Evolutionary conservation across 2,888 invertebrate genomes (phyloP).

Genomic region (Drepanosiphum platanoidis): DNA sequence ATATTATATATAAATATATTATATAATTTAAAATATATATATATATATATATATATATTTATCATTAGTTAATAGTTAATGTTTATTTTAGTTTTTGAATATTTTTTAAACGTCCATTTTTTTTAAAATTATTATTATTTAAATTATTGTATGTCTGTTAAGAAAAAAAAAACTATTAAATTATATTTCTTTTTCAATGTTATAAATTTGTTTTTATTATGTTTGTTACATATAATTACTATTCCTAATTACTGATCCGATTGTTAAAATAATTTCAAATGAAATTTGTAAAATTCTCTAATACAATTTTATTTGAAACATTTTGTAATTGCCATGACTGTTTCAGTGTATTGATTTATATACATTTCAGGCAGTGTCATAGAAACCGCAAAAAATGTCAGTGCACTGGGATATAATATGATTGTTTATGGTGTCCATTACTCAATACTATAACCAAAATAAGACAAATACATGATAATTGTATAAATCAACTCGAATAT

Average conservation of each 20-base stretch:
- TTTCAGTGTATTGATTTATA: too few relatives aligned
- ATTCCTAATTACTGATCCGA: neutral
- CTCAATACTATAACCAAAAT: too few relatives aligned
- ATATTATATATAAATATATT: conserved; percentile 18
- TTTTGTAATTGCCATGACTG: too few relatives aligned
- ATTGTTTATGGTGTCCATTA: too few relatives aligned
- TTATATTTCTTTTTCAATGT: conserved; percentile 34
- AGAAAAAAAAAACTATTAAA: conserved; percentile 46
- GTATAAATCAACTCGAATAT: too few relatives aligned
- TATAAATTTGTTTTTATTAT: neutral
- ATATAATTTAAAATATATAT: conserved; percentile 11
- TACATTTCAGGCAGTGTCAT: too few relatives aligned
- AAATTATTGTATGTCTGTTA: conserved; percentile 28
- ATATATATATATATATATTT: neutral
- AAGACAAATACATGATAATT: too few relatives aligned
- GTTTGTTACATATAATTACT: neutral
- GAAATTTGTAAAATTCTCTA: too few relatives aligned
- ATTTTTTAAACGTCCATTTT: conserved; percentile 47
- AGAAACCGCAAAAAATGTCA: too few relatives aligned
- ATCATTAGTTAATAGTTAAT: conserved; percentile 48
- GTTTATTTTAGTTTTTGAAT: conserved; percentile 41
- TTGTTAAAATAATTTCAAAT: neutral
- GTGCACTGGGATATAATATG: too few relatives aligned
- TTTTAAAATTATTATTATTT: conserved; percentile 29
- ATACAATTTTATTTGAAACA: too few relatives aligned